phyloP scores from a whole-genome alignment of 2,888 invertebrate species.

The Hirtodrosophila duncani region DNA sequence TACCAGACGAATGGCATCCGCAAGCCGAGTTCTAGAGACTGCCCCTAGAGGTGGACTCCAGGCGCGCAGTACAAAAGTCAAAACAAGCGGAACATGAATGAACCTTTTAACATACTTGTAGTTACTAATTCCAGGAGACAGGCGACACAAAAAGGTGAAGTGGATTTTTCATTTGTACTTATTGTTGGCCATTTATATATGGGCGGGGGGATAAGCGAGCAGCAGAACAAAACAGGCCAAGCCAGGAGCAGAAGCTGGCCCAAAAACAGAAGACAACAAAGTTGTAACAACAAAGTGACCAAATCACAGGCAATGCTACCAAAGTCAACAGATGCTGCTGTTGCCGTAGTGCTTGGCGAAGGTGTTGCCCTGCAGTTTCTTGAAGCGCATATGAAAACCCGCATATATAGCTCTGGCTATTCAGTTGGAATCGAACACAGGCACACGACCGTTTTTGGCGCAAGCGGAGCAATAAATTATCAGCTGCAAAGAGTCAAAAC shows the following conservation, averaged over 20 bases:
- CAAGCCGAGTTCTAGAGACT: neutral
- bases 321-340: constrained; percentile 42
- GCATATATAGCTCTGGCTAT: constrained; percentile 39
- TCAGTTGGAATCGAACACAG: constrained; percentile 32
- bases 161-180: constrained; percentile 66
- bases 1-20: constrained; percentile 45
- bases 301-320: constrained; percentile 60
- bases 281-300: constrained; percentile 64
- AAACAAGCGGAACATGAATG: constrained; percentile 71
- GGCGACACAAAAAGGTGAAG: constrained; percentile 60
- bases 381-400: constrained; percentile 32
- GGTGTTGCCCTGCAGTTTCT: constrained; percentile 51
- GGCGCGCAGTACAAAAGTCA: constrained; percentile 66
- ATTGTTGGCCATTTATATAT: constrained; percentile 46
- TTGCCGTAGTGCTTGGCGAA: constrained; percentile 49
- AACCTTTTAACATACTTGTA: constrained; percentile 75
- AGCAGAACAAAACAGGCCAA: neutral
- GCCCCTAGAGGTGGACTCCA: constrained; percentile 6
- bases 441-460: constrained; percentile 69
- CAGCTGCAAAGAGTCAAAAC: constrained; percentile 48
- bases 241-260: constrained; percentile 20
- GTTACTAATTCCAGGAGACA: constrained; percentile 73
- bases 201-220: neutral
- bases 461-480: constrained; percentile 72
- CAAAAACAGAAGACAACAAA: constrained; percentile 53